Evolutionary conservation across 2,113 vertebrate species (phyloP).

Genomic region (Rhinogobius similis): DNA sequence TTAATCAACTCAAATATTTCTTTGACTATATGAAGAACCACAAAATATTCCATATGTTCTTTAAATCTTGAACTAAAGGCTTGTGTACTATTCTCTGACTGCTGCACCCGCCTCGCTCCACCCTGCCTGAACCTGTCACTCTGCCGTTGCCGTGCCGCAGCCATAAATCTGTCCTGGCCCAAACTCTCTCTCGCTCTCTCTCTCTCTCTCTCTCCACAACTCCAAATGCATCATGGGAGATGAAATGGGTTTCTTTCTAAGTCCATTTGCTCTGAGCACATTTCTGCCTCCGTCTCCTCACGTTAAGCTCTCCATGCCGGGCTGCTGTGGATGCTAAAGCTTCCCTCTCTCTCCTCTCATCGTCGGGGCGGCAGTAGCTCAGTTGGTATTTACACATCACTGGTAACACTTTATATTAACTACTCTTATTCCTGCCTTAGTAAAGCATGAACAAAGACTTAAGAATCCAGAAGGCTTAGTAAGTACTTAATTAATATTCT

Average conservation of each 20-base stretch:
- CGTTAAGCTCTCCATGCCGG: constrained; percentile 71
- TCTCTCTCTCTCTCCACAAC: neutral
- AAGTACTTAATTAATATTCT: no score
- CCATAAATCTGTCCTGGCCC: neutral
- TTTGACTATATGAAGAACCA: no score
- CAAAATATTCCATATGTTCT: no score
- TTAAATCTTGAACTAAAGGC: no score
- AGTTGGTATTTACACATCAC: no score
- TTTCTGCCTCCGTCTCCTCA: constrained; percentile 74
- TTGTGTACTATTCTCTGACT: no score
- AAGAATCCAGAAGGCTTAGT: no score
- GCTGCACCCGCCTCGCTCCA: neutral
- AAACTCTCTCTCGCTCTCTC: neutral
- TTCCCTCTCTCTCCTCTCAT: constrained; percentile 12
- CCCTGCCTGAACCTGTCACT: neutral
- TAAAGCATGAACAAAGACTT: no score
- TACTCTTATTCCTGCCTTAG: no score
- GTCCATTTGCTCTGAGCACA: constrained; percentile 70
- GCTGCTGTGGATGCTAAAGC: constrained; percentile 71
- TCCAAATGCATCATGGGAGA: constrained; percentile 63
- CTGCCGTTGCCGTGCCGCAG: neutral
- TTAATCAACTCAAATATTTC: no score
- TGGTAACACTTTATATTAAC: no score
- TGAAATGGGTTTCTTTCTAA: constrained; percentile 73
- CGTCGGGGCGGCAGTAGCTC: no score